These are phyloP conservation scores for Smittia sp. DNA, from an alignment of 2,888 invertebrate species.

Conservation along the genomic window DNA sequence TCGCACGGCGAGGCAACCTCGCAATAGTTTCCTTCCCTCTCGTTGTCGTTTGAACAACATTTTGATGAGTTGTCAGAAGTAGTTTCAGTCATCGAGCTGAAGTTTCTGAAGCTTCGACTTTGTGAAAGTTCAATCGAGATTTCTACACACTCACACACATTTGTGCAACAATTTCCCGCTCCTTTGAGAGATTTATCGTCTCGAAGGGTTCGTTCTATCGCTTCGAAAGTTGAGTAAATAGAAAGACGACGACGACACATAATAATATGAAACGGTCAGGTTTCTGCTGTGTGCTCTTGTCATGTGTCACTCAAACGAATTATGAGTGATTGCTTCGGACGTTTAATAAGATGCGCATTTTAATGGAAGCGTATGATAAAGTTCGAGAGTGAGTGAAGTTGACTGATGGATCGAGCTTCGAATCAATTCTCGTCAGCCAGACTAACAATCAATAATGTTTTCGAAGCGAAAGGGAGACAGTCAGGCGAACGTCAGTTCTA, in stretches of 20 bases:
- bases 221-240: slow-evolving; percentile 7
- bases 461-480: neutral
- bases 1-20: neutral
- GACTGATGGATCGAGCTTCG: neutral
- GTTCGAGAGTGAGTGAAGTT: neutral
- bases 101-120: neutral
- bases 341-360: slow-evolving; percentile 38
- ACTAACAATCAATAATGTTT: slow-evolving; percentile 7
- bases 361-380: neutral
- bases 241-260: slow-evolving; percentile 13
- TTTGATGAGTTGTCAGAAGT: slow-evolving; percentile 27
- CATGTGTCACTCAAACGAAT: slow-evolving; percentile 28
- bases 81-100: slow-evolving; percentile 14
- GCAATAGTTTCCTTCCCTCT: neutral
- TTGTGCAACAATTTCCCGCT: neutral
- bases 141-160: neutral
- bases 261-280: slow-evolving; percentile 32
- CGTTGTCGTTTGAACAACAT: slow-evolving; percentile 8
- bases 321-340: slow-evolving; percentile 38
- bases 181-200: neutral
- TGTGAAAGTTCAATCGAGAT: neutral
- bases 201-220: neutral
- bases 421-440: slow-evolving; percentile 9
- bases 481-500: neutral
- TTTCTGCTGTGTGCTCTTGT: slow-evolving; percentile 21